Conservation (phyloP, 2,113 vertebrate species). For the Lepidothrix coronata region DNA sequence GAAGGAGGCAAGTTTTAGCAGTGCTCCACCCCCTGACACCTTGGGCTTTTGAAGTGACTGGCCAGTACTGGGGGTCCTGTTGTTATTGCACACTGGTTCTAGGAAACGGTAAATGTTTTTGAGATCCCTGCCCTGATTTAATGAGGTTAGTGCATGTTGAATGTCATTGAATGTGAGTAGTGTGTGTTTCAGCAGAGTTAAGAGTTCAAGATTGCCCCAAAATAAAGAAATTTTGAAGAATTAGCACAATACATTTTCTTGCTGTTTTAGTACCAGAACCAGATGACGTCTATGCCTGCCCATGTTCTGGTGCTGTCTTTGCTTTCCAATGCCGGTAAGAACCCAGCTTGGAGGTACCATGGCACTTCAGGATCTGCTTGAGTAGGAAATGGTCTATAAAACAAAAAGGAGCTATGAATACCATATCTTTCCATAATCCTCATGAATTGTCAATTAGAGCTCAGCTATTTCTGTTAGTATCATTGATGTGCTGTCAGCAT, state of each 20-base stretch:
- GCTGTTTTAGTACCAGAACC: background rate
- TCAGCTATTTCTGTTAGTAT: background rate
- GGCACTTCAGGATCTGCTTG: background rate
- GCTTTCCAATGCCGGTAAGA: background rate
- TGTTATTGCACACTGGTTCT: background rate
- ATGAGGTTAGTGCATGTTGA: background rate
- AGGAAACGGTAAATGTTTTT: background rate
- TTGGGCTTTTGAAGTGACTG: background rate
- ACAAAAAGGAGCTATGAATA: background rate
- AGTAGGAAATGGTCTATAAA: background rate
- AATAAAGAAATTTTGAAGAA: background rate
- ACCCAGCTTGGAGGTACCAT: background rate
- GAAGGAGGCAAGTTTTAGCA: background rate
- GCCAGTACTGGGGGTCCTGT: background rate
- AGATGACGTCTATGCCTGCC: background rate
- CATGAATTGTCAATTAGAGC: background rate
- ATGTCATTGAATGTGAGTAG: background rate
- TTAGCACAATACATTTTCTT: background rate
- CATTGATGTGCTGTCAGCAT: background rate
- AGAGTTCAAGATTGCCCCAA: background rate
- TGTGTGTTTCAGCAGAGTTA: background rate
- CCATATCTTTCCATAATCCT: background rate
- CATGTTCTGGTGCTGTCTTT: background rate
- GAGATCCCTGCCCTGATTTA: background rate
- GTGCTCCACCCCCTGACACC: rapidly evolving